Percentiles rank a stretch among this genome's conserved stretches.
Evolutionary conservation across 2,797 vertebrate genomes (phyloP).

Genomic region (Aldrovandia affinis): DNA sequence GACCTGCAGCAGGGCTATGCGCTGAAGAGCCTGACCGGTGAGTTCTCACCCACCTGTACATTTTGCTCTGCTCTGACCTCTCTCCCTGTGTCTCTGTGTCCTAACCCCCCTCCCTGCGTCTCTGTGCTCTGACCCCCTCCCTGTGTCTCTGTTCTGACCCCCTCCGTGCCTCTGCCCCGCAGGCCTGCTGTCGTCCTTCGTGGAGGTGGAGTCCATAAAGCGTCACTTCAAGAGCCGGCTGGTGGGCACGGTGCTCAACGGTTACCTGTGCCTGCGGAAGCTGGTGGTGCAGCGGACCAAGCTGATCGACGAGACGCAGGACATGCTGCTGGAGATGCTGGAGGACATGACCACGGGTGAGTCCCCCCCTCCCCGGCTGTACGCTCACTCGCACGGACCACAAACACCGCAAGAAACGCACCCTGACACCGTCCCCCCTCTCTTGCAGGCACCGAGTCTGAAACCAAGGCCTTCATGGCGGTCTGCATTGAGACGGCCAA

Average conservation of each 20-base stretch:
- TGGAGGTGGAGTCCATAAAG: constrained; percentile 98
- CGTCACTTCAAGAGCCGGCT: constrained; percentile 95
- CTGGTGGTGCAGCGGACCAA: constrained; percentile 97
- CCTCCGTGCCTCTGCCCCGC: constrained; percentile 17
- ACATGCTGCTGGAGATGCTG: constrained; percentile 98
- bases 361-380: not conserved
- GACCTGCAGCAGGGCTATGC: constrained; percentile 98
- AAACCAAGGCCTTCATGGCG: constrained; percentile 99
- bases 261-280: constrained; percentile 94
- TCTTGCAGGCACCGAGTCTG: constrained; percentile 89
- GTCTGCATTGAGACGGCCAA: constrained; percentile 99
- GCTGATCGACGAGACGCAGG: constrained; percentile 97
- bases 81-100: not conserved
- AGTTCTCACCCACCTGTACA: not conserved
- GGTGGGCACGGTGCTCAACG: constrained; percentile 97
- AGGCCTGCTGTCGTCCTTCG: constrained; percentile 96
- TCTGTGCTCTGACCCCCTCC: not conserved
- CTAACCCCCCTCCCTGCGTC: not conserved
- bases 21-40: constrained; percentile 97
- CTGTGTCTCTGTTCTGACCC: not conserved
- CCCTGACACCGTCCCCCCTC: not conserved
- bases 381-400: not conserved
- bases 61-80: too few relatives aligned
- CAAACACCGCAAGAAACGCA: not conserved
- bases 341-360: constrained; percentile 99